Evolutionary conservation across 2,797 vertebrate species (phyloP), one percentile per base, ranked within the genome.

Genomic region (Rhynchonycteris naso): DNA sequence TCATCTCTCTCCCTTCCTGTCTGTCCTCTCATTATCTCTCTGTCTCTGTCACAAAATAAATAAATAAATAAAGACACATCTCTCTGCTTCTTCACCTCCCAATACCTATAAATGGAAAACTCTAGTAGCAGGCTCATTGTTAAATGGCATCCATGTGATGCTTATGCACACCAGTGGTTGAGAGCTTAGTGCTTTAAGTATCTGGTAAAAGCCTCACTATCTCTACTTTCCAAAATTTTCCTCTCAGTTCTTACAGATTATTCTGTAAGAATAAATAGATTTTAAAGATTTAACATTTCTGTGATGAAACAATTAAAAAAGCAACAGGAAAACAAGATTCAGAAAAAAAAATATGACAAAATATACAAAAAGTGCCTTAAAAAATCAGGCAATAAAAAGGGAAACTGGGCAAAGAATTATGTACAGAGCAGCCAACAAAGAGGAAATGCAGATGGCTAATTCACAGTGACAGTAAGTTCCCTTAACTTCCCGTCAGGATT

Each of bases 151-250:
- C 33, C 28, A 28, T 2, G 33, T 24, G 19, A 52, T 35, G 54
- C 68, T 68, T 61, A 47, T 21, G 43, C 22, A 21, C 12, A 75
- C 24, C 56, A 52, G n/a, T 54, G 33, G 50, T 47, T 47, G 19
- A 87, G 69, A 93, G 78, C 24, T 54, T 28, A 30, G 54, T 24
- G 63, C 50, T 91, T 88, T 83, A 33, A 59, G 7, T 52, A 91
- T 26, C 63, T 88, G 38, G 5, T 43, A 83, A 90, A 69, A 65
- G 15, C 22, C 28, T 66, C 22, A 81, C 26, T 52, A 56, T 7
- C 12, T 35, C 30, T 30, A 43, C 24, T 79, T 78, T 78, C 72
- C 88, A 93, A 95, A 83, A n/a, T 58, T 63, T 95, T 72, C 86
- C 79, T 61, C 47, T 50, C 24, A 38, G 65, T 76, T 63, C 87